Base-by-base conservation (phyloP, 2,888 invertebrate species). In the Auanema sp. region DNA sequence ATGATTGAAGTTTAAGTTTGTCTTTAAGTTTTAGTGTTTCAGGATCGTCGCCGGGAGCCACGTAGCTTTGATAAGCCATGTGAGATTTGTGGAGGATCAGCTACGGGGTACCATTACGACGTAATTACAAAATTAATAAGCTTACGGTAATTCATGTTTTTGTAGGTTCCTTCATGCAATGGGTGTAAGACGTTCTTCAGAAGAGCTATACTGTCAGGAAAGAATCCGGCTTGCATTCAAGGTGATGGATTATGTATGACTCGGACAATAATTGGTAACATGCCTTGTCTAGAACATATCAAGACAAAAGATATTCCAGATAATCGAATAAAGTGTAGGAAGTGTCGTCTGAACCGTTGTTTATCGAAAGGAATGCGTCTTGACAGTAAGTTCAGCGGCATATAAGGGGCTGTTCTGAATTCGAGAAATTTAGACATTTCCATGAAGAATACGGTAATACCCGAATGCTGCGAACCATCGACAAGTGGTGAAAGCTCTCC, bases 111-210 rank as follows among this genome's bases (percentile, higher is more conserved):
- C 50, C 75, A 75, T 58, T 75, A 75, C 52, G 72, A 68, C 55
- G 75, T 75, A 16, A 53, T 10, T 6, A 12, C 21, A 24, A 53
- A 53, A 3, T 47, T 5, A 47, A 21, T 5, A 8, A 47, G 8
- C 3, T 3, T 47, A 16, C 21, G 21, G 21, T 21, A 24, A 53
- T 14, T 6, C n/a, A 3, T 14, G 3, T 23, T 18, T 14, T 23
- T 54, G 1, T 24, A 60, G 61, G 61, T 62, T 11, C 62, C 61
- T 12, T 61, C 61, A 12, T 77, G 77, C 64, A 77, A 77, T 60
- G 75, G 77, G 14, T 77, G 77, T 58, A 77, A 77, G 60, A 77
- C 77, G 10, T 77, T 77, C 58, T 62, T 62, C 52, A 56, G 62
- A 8, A 21, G 62, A 14, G 44, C 62, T 2, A 57, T 62, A 23